These are phyloP conservation scores for Drosophila tsacasi DNA, from an alignment of 1,140 invertebrate genomes.

Conservation along the genomic window DNA sequence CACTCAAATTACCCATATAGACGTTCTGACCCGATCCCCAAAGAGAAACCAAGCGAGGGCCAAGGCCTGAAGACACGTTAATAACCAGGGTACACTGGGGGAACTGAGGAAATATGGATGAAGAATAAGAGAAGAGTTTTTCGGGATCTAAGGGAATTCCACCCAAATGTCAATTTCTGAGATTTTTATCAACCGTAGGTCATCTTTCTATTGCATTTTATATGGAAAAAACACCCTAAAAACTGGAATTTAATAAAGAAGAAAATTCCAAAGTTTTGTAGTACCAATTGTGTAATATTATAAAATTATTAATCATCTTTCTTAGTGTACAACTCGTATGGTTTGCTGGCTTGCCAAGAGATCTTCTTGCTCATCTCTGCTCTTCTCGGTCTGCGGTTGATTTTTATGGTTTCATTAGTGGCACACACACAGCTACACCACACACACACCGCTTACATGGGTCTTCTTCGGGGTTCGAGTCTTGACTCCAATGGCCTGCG, in stretches of 20 bases:
- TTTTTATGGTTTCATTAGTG: slow-evolving; percentile 84
- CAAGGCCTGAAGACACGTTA: slow-evolving; percentile 45
- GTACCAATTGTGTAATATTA: neutral
- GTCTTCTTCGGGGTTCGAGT: slow-evolving; percentile 21
- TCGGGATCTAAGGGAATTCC: neutral
- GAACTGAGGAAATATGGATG: neutral
- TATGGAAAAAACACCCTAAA: too few relatives aligned
- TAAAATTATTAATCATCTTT: neutral
- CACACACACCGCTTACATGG: neutral
- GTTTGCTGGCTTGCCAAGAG: slow-evolving; percentile 27
- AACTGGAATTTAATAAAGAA: too few relatives aligned
- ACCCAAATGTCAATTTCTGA: too few relatives aligned
- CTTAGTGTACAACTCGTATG: slow-evolving; percentile 16
- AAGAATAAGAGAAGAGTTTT: neutral
- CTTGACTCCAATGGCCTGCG: slow-evolving; percentile 31
- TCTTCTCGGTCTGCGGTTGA: slow-evolving; percentile 72
- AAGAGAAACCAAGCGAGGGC: slow-evolving; percentile 7
- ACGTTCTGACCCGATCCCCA: slow-evolving; percentile 45
- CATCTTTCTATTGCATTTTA: too few relatives aligned
- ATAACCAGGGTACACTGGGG: slow-evolving; percentile 35
- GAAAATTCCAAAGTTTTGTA: too few relatives aligned
- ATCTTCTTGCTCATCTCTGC: slow-evolving; percentile 54
- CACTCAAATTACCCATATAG: slow-evolving; percentile 66
- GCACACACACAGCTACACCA: slow-evolving; percentile 61
- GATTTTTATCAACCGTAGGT: too few relatives aligned